Evolutionary conservation across 2,797 vertebrate species (phyloP).

Genomic region (Girardinus metallicus): DNA sequence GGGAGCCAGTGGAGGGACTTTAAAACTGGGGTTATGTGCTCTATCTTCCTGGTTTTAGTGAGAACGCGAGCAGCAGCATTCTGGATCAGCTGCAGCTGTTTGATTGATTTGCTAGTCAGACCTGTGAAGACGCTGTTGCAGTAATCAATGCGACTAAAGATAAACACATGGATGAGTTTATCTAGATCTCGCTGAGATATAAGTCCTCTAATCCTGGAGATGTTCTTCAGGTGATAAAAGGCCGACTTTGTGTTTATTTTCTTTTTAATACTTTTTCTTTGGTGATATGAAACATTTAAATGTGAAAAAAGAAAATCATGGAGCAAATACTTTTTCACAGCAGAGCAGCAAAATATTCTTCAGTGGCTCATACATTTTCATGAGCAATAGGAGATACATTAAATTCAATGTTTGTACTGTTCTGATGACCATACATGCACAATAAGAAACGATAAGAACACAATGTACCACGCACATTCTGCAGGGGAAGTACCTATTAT

Average conservation of each 20-base stretch:
- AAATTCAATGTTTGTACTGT: background rate
- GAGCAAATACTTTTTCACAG: background rate
- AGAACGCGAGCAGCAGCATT: no score
- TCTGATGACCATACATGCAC: background rate
- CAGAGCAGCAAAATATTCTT: background rate
- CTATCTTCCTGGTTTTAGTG: no score
- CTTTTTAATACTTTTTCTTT: background rate
- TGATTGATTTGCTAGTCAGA: no score
- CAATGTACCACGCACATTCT: constrained; percentile 20
- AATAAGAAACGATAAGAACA: background rate
- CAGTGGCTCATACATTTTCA: background rate
- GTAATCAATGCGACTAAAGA: no score
- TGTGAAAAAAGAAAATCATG: background rate
- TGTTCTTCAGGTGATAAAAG: no score
- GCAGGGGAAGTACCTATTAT: constrained; percentile 22
- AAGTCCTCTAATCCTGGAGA: no score
- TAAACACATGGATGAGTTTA: no score
- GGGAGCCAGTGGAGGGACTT: no score
- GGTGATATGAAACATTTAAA: background rate
- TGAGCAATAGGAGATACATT: background rate
- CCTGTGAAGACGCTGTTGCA: no score
- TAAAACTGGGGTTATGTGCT: no score
- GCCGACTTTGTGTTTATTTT: background rate
- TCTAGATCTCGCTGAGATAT: no score
- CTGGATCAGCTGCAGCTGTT: no score